These are phyloP conservation scores for Amblyjoppa proteus DNA, from an alignment of 2,888 invertebrate species.

Conservation along the genomic window DNA sequence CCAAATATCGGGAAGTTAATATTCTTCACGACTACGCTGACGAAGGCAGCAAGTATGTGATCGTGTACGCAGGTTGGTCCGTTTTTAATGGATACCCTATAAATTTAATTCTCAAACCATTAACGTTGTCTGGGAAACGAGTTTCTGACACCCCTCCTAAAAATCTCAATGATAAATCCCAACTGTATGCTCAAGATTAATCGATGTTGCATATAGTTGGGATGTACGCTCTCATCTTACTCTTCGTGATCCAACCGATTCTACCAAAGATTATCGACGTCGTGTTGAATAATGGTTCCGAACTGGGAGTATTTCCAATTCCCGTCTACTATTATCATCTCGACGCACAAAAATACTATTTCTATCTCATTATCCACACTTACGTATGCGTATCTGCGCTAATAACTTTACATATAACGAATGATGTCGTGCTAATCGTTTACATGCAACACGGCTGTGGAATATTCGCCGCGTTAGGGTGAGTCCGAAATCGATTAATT, in stretches of 20 bases:
- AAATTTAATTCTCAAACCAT: no score
- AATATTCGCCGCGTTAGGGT: slow-evolving; percentile 15
- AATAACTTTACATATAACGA: no score
- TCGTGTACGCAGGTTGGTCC: slow-evolving; percentile 40
- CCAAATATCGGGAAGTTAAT: slow-evolving; percentile 21
- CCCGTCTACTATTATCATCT: slow-evolving; percentile 17
- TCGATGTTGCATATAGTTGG: slow-evolving; percentile 18
- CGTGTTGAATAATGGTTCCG: slow-evolving; percentile 9
- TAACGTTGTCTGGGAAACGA: no score
- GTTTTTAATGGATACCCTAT: no score
- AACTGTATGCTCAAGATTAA: neutral
- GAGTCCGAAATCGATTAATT: neutral
- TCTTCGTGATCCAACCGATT: slow-evolving; percentile 17
- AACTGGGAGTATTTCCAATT: slow-evolving; percentile 18
- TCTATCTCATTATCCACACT: no score
- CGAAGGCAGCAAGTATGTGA: slow-evolving; percentile 22
- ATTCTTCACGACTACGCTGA: slow-evolving; percentile 50
- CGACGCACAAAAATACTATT: neutral
- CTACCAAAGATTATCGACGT: slow-evolving; percentile 22
- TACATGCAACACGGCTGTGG: slow-evolving; percentile 3
- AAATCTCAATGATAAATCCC: neutral
- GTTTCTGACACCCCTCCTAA: no score
- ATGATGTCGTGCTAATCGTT: no score
- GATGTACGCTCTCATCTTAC: neutral
- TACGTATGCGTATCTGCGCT: no score